These are phyloP conservation scores for Periparus ater DNA, from an alignment of 2,797 vertebrate species.

Conservation along the genomic window DNA sequence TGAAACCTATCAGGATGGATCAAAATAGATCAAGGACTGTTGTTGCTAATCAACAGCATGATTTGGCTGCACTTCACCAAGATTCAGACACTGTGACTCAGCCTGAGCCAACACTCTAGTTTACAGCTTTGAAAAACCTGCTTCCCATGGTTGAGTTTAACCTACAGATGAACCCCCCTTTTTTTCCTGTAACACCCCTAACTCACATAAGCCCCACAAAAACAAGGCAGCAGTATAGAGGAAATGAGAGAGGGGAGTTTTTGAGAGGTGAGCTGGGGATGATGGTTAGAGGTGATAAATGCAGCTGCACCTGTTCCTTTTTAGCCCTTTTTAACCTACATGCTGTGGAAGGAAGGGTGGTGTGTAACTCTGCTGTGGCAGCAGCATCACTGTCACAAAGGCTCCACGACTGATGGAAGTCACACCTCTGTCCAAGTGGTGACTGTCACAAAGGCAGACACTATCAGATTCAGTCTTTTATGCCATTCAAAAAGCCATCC, in stretches of 20 bases:
- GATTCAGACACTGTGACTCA: not conserved
- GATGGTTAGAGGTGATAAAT: not conserved
- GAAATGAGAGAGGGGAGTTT: not conserved
- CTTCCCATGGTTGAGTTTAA: not conserved
- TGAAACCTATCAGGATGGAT: not conserved
- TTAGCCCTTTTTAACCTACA: not conserved
- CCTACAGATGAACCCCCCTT: not conserved
- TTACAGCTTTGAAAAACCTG: not conserved
- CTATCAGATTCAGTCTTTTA: not conserved
- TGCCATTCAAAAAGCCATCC: not conserved
- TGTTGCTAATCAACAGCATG: not conserved
- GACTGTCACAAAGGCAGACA: not conserved
- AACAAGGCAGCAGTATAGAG: not conserved
- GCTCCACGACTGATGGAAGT: not conserved
- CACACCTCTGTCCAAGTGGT: not conserved
- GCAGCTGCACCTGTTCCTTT: not conserved
- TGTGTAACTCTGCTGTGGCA: not conserved
- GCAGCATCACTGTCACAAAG: not conserved
- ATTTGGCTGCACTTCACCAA: not conserved
- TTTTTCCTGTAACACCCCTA: not conserved
- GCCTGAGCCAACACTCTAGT: not conserved
- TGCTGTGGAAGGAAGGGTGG: not conserved
- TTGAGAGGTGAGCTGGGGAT: not conserved
- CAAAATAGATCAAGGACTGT: constrained; percentile 3
- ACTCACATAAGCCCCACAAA: not conserved